Base-by-base conservation (phyloP, 2,797 vertebrate species). In the Brachymystax lenok region DNA sequence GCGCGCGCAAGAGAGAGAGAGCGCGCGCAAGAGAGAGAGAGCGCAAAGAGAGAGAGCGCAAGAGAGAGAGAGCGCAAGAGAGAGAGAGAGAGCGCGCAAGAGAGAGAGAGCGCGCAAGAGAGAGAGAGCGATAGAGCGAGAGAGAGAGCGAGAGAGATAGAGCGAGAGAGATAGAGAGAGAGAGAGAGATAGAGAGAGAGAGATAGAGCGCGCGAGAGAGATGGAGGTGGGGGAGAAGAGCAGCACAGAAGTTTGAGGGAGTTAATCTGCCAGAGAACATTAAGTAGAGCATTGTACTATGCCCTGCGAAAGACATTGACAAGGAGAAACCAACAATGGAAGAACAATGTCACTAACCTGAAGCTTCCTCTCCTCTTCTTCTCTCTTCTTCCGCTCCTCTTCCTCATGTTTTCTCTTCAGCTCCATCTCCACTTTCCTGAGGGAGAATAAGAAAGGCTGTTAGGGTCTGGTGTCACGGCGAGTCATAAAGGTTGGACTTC, bases 341-440 rank as follows among this genome's bases (percentile, higher is more conserved):
- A 46, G 21, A 6, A n/a, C 19, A 64, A 6, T 12, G 74, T 21
- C 68, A 82, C 79, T 54, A 91, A 96, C 98, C 96, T 99, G 97
- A 68, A 99, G 90, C 80, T 88, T 94, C 74, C 88, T 94, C 89
- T 99, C 97, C 84, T 99, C 96, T 63, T 97, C 96, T 88, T 97
- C 98, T 70, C 95, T 95, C 90, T 90, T 97, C 93, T 96, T 99
- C 87, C 98, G 95, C 84, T 96, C 96, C 88, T 98, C 98, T 76
- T 99, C 97, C 71, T 96, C 98, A 74, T 95, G 96, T 88, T 96
- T 99, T 89, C 98, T 96, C 92, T 98, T 98, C 84, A 92, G 83
- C 90, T 99, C 98, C 92, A 99, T 98, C 91, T 98, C 98, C 13
- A 95, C 92, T 94, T 99, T 99, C 91, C 98, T 99, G 88, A 51